Conservation (phyloP, 2,888 invertebrate genomes). For the Ceriagrion tenellum region DNA sequence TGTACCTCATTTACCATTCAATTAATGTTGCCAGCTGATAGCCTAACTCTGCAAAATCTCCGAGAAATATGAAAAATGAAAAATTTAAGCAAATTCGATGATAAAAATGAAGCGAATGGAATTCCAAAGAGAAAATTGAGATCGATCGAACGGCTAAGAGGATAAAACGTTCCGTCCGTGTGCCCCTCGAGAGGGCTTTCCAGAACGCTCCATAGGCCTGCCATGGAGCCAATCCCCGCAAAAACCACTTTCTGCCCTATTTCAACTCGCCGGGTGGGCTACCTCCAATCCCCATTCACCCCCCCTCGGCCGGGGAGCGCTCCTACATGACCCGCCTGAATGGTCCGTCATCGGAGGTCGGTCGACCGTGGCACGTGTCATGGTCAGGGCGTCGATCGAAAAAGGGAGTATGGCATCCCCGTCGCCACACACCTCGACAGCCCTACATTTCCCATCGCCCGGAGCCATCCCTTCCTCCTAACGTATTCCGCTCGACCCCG, state of each 20-base stretch:
- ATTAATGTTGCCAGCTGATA: no score
- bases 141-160: background rate
- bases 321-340: background rate
- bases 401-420: background rate
- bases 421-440: background rate
- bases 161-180: background rate
- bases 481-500: background rate
- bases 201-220: background rate
- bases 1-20: no score
- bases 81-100: background rate
- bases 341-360: slow-evolving; percentile 1
- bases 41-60: no score
- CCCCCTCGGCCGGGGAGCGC: background rate
- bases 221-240: background rate
- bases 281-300: background rate
- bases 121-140: background rate
- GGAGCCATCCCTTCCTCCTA: background rate
- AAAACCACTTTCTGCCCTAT: background rate
- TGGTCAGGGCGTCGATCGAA: background rate
- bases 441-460: background rate
- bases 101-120: background rate
- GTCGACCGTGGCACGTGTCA: slow-evolving; percentile 22
- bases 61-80: background rate
- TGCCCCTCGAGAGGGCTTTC: background rate
- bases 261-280: background rate